A percentile compares a stretch with the other conserved stretches of the same genome.
phyloP scores from a whole-genome alignment of 1,140 invertebrate genomes.

The Argopecten irradians region DNA sequence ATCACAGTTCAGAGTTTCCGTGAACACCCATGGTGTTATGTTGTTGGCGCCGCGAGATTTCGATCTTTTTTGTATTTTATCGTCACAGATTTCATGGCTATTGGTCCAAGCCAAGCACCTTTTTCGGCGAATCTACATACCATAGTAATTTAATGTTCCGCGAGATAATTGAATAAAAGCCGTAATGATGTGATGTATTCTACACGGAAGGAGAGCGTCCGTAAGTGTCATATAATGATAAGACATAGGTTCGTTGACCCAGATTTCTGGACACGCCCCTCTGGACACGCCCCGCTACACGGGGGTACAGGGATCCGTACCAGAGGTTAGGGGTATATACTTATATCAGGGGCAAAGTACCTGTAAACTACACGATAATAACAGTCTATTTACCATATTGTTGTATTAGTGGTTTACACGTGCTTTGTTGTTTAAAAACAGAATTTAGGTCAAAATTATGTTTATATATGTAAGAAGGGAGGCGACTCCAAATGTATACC shows the following conservation, averaged over 20 bases:
- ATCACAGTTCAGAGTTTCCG: not conserved
- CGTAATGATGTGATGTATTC: not conserved
- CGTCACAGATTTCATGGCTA: not conserved
- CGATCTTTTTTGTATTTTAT: conserved; percentile 16
- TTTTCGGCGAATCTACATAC: not conserved
- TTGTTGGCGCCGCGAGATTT: not conserved
- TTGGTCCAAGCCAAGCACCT: not conserved
- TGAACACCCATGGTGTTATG: not conserved
- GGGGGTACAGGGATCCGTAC: not conserved
- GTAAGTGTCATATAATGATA: not conserved
- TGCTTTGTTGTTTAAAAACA: not conserved
- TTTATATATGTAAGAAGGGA: not conserved
- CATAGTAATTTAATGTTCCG: not conserved
- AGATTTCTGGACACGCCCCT: not conserved
- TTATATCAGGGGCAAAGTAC: not conserved
- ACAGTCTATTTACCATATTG: not conserved
- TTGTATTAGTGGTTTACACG: not conserved
- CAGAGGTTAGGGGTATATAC: not conserved
- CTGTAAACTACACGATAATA: conserved; percentile 18
- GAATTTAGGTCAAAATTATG: not conserved
- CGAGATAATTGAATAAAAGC: not conserved
- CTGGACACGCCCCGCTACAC: not conserved
- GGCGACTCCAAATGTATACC: not conserved
- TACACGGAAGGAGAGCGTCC: not conserved
- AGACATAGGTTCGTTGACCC: conserved; percentile 6